A percentile compares a stretch with the other conserved stretches of the same genome.
These are phyloP conservation scores for Noctua comes DNA, from an alignment of 2,888 invertebrate species.

Conservation along the genomic window DNA sequence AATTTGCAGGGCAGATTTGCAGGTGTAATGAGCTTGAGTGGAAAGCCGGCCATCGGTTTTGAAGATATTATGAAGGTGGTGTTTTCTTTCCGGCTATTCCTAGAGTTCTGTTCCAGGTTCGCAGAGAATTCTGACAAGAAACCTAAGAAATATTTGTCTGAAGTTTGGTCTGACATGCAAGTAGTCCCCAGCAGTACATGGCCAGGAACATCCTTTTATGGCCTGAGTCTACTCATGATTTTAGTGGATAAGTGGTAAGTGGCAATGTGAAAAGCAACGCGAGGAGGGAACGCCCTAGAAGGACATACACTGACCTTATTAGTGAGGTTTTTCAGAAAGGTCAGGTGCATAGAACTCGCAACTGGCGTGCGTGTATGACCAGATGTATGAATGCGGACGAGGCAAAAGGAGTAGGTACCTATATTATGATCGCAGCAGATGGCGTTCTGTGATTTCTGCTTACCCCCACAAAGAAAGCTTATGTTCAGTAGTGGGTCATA, in stretches of 20 bases:
- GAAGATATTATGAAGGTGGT: not conserved
- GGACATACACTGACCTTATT: not conserved
- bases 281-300: not conserved
- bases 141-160: not conserved
- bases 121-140: not conserved
- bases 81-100: not conserved
- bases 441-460: not conserved
- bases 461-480: not conserved
- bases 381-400: not conserved
- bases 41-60: not conserved
- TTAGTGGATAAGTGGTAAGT: too few relatives aligned
- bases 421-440: not conserved
- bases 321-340: not conserved
- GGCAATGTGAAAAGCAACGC: not conserved
- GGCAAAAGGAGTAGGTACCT: not conserved
- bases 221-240: not conserved
- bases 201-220: not conserved
- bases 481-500: not conserved
- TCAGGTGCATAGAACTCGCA: not conserved
- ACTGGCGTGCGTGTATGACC: not conserved
- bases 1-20: slow-evolving; percentile 50
- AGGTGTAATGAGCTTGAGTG: slow-evolving; percentile 19
- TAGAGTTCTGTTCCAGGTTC: not conserved
- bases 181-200: not conserved
- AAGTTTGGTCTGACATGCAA: not conserved